These are phyloP conservation scores for Trissolcus japonicus DNA, from an alignment of 2,888 invertebrate genomes.

Conservation along the genomic window DNA sequence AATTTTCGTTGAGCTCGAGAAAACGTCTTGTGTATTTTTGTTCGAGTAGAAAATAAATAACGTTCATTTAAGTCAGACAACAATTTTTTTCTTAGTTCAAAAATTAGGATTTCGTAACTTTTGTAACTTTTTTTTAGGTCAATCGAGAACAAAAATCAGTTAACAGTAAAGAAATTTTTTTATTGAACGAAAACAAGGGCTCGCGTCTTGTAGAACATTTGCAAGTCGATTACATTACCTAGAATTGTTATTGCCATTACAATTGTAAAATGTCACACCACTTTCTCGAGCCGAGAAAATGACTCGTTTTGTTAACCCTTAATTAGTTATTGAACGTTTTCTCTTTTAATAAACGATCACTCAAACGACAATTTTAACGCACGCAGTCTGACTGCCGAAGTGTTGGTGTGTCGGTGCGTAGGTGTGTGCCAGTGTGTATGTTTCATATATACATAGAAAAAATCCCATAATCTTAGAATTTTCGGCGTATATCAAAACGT, in stretches of 20 bases:
- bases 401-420: slow-evolving; percentile 56
- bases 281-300: slow-evolving; percentile 55
- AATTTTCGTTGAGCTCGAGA: slow-evolving; percentile 55
- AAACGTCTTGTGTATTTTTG: slow-evolving; percentile 23
- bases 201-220: slow-evolving; percentile 16
- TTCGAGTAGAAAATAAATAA: neutral
- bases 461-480: slow-evolving; percentile 62
- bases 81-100: neutral
- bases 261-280: slow-evolving; percentile 27
- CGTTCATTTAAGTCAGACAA: neutral
- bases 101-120: neutral
- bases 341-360: slow-evolving; percentile 51
- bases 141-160: neutral
- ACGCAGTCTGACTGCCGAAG: slow-evolving; percentile 58
- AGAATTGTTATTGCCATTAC: slow-evolving; percentile 40
- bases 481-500: slow-evolving; percentile 64
- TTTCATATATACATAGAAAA: slow-evolving; percentile 64
- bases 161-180: neutral
- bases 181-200: neutral
- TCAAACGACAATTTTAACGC: slow-evolving; percentile 61
- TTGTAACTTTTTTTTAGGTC: neutral
- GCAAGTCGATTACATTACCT: slow-evolving; percentile 17
- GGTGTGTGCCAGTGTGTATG: slow-evolving; percentile 46
- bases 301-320: slow-evolving; percentile 33
- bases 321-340: slow-evolving; percentile 50